These are phyloP conservation scores for Margarornis squamiger DNA, from an alignment of 2,797 vertebrate species.

Conservation along the genomic window DNA sequence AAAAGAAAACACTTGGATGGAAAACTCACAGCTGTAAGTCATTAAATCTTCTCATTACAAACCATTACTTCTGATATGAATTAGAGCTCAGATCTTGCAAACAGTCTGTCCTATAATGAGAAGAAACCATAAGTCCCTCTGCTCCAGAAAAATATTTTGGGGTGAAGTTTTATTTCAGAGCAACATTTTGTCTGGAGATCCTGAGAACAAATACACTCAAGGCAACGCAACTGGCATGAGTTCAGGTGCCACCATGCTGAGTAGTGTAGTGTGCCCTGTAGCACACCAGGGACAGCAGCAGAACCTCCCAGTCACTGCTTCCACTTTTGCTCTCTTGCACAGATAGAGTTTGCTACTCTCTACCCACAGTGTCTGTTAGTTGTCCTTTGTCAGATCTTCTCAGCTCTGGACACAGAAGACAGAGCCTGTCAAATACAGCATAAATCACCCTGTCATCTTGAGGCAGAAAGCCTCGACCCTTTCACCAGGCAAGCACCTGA, in stretches of 20 bases:
- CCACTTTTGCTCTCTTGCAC: neutral
- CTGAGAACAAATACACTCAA: neutral
- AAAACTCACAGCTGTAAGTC: neutral
- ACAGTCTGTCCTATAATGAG: neutral
- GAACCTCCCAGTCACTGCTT: neutral
- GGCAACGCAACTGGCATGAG: neutral
- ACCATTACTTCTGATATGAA: neutral
- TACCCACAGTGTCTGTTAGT: rapidly evolving
- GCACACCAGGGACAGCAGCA: neutral
- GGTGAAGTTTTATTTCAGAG: neutral
- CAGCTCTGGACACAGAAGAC: neutral
- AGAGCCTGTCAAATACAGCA: neutral
- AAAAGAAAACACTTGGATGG: neutral
- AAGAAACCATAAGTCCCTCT: neutral
- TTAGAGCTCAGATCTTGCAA: neutral
- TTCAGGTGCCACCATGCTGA: neutral
- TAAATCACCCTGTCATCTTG: neutral
- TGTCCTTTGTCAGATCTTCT: neutral
- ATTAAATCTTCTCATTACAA: neutral
- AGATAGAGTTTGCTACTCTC: neutral
- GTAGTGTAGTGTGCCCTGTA: neutral
- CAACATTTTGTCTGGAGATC: rapidly evolving
- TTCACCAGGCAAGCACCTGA: neutral
- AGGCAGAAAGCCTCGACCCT: neutral
- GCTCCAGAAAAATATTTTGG: neutral